Base-by-base conservation (phyloP, 2,888 invertebrate species). In the Plagodis dolabraria region DNA sequence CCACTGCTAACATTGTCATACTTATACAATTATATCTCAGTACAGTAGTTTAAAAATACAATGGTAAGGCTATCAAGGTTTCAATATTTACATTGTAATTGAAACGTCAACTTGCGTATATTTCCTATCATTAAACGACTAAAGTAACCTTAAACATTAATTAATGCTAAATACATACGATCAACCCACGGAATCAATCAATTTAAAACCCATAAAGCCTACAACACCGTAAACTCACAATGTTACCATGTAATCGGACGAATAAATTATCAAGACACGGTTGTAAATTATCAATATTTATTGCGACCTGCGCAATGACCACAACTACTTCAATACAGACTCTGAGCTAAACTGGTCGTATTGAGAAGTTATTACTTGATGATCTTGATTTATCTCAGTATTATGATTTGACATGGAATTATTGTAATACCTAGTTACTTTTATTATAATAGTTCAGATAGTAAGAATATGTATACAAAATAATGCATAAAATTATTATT, bases 171-270 rank as follows among this genome's bases (percentile, higher is more conserved):
- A 42, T 22, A 45, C 49, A 56, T 44, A 45, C 54, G 52, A 49
- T 63, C 59, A 53, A 49, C 56, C 35, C 59, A 57, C 53, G 63
- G 58, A 59, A 59, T 63, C 60, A 57, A 65, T 68, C 62, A 64
- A 69, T 65, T 65, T 63, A 67, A 64, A 65, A 53, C 33, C 57
- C 38, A 67, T 69, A 63, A 69, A 69, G 62, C 54, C 58, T 55
- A 65, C 60, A 63, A 55, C 60, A 64, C 64, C 69, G 64, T 67
- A 67, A 68, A 62, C 54, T 38, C 60, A 65, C 69, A 65, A 61
- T 59, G 65, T 65, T 40, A 64, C 56, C 60, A 58, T 58, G 58
- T 63, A 63, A 62, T 64, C 65, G 59, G 57, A n/a, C 47, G 60
- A 57, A 69, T 65, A 67, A 61, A 67, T 67, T 64, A 69, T 56